Conservation (phyloP, 2,113 vertebrate species). For the Ceyx cyanopectus region DNA sequence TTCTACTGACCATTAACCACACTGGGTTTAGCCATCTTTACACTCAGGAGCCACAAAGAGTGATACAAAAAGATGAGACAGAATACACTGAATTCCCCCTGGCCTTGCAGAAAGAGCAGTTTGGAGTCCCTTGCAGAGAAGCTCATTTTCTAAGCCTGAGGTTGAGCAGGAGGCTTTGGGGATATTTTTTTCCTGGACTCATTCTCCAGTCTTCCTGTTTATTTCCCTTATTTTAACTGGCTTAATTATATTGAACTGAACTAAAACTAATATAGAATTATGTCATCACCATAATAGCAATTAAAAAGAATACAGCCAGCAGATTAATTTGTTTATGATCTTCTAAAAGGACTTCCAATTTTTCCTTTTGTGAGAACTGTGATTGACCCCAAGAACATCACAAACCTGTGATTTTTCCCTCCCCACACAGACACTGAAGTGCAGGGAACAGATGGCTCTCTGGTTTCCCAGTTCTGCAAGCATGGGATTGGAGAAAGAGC, state of each 20-base stretch:
- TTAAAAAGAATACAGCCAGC: background rate
- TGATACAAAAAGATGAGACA: background rate
- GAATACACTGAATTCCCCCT: background rate
- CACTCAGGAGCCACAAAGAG: background rate
- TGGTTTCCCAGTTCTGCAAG: background rate
- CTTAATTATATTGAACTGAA: background rate
- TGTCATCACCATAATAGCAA: background rate
- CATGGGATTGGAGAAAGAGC: background rate
- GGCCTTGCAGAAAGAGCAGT: background rate
- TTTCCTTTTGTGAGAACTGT: background rate
- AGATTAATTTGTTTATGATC: background rate
- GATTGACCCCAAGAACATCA: background rate
- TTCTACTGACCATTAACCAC: background rate
- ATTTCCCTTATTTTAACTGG: background rate
- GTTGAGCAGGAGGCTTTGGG: background rate
- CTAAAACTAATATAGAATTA: background rate
- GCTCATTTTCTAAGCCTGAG: background rate
- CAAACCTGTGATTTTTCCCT: constrained; percentile 12
- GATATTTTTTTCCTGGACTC: background rate
- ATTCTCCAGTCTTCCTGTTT: background rate
- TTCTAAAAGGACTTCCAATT: background rate
- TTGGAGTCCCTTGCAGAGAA: background rate
- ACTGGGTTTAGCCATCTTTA: background rate
- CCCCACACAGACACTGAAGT: background rate
- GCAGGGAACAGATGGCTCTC: background rate